Conservation (phyloP, 2,797 vertebrate species). For the Trachops cirrhosus region DNA sequence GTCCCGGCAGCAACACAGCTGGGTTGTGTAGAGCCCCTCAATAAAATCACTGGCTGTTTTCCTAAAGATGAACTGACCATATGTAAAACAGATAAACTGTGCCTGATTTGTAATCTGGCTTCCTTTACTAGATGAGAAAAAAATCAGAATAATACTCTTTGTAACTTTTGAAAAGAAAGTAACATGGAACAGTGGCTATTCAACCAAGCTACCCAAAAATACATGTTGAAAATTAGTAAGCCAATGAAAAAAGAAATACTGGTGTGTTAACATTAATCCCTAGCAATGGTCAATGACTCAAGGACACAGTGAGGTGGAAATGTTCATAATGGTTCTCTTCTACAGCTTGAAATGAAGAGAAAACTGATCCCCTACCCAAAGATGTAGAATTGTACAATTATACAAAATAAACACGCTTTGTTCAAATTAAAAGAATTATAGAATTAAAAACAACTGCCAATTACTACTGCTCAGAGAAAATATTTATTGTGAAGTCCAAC, state of each 20-base stretch:
- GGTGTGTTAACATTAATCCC: neutral
- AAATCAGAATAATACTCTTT: neutral
- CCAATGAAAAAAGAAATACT: neutral
- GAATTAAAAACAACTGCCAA: conserved; percentile 8
- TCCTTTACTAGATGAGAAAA: neutral
- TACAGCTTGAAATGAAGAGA: neutral
- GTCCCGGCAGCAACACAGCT: neutral
- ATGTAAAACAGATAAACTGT: conserved; percentile 9
- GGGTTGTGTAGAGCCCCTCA: neutral
- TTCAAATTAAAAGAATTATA: conserved; percentile 40
- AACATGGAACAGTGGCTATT: neutral
- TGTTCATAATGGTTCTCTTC: neutral
- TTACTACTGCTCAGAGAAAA: conserved; percentile 40
- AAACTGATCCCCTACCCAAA: neutral
- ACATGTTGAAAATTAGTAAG: conserved; percentile 24
- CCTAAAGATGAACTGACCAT: neutral
- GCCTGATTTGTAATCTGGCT: neutral
- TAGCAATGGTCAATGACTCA: neutral
- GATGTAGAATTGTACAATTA: neutral
- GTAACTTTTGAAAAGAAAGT: conserved; percentile 41
- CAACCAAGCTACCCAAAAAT: conserved; percentile 3
- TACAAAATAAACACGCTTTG: conserved; percentile 8
- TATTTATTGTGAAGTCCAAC: conserved; percentile 12
- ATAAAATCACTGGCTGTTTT: neutral
- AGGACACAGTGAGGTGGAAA: neutral